These are phyloP conservation scores for Okapia johnstoni DNA, from an alignment of 2,113 vertebrate species.

Conservation along the genomic window DNA sequence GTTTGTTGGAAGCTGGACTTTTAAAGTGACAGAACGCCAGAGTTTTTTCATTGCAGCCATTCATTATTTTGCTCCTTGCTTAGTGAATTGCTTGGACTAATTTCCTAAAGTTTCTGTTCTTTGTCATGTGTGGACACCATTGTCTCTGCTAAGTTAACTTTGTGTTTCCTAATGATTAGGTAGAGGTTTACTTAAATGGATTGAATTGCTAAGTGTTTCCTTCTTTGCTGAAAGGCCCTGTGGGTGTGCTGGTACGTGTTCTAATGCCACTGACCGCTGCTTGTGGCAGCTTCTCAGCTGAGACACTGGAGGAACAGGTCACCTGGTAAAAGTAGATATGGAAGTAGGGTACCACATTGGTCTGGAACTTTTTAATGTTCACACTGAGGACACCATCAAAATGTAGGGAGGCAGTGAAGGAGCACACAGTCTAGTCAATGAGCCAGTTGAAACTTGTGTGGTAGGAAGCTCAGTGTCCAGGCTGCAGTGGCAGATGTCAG, in stretches of 20 bases:
- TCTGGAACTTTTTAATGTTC: neutral
- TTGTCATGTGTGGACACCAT: neutral
- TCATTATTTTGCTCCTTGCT: neutral
- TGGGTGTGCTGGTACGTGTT: neutral
- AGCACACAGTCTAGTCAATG: slow-evolving; percentile 71
- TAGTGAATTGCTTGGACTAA: neutral
- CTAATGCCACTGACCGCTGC: neutral
- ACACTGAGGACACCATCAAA: neutral
- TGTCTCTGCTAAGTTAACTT: neutral
- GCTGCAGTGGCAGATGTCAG: neutral
- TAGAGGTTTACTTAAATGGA: neutral
- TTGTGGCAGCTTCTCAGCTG: neutral
- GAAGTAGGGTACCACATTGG: neutral
- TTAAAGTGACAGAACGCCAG: neutral
- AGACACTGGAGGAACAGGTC: neutral
- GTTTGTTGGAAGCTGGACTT: neutral
- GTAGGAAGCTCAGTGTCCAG: neutral
- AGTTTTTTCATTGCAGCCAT: neutral
- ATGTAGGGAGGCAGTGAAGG: neutral
- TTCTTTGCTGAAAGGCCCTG: neutral
- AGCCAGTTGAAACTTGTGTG: neutral
- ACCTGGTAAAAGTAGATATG: neutral
- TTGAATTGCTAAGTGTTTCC: neutral
- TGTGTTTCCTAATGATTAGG: neutral
- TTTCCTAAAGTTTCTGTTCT: neutral